Evolutionary conservation across 2,113 vertebrate species (phyloP), one percentile per base, ranked within the genome.

Genomic region (Delphinapterus leucas): DNA sequence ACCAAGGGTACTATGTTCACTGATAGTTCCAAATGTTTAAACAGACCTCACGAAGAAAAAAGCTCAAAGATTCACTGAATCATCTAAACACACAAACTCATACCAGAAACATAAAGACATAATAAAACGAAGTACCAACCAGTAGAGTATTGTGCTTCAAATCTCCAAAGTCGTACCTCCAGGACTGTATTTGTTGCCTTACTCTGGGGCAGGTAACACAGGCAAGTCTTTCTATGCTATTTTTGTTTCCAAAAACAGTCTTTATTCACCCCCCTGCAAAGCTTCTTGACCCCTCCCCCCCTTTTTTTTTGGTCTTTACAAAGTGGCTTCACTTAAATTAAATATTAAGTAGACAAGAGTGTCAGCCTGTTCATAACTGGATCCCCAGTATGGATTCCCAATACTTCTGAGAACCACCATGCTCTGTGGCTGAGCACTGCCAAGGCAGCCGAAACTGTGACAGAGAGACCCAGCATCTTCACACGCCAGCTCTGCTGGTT

Each of bases 381-480:
- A 17, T 93, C 38, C n/a, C 63, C 36, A 90, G 17, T 15, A 67
- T 8, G 21, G 26, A 88, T 31, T 88, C 20, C 55, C 58, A 4
- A 90, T 87, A 71, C 47, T 71, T 20, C 33, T 20, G 36, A 44
- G 76, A 55, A 67, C 21, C 15, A 68, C 5, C 11, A n/a, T 1
- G 20, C 5, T 70, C 58, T 36, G 5, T 8, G 17, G 25, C 15
- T 15, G 36, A 96, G 90, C 12, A 70, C 79, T 84, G 92, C 94
- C 95, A 84, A 95, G 86, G 87, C 73, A 31, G 8, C 47, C 36
- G 44, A 86, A 97, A 97, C 65, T 97, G 86, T 84, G 92, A 20
- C 20, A 87, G 38, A 95, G 77, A 97, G 95, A 98, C 97, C 90
- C 84, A 70, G 83, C 81, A 92, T 92, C 96, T 95, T 95, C 96